Evolutionary conservation across 2,113 vertebrate species (phyloP), one percentile per base, ranked within the genome.

Genomic region (Sinocyclocheilus maitianheensis): DNA sequence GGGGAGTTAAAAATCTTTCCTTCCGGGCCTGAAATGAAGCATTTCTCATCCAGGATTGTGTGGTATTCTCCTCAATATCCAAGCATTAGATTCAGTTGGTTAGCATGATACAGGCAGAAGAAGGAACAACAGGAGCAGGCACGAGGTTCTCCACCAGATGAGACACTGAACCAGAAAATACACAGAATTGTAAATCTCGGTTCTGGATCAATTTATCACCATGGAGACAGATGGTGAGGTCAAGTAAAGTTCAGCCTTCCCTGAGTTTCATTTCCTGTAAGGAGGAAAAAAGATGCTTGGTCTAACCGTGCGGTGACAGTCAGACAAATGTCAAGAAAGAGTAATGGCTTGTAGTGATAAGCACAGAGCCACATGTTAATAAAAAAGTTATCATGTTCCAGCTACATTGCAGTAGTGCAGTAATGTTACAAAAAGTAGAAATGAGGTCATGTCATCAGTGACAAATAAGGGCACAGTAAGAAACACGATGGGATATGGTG

Each of bases 211-310:
- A 86, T 84, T 51, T 46, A 88, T 88, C 65, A 79, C 87, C 63
- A 88, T 88, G 80, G 84, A 84, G 84, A 88, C 84, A 46, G 81
- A 84, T 26, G 65, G 9, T 65, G 60, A 65, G 84, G 84, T 86
- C 87, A 80, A 67, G 62, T 62, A 76, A 88, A 80, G 84, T 88
- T 86, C 81, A 88, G 55, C 55, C 76, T 83, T 63, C 46, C 81
- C 85, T 67, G 55, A 51, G 71, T 84, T 83, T 88, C 26, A 86
- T 78, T 86, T 88, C 75, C 80, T 85, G 74, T 83, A 37, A 74
- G 58, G 8, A 60, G 51, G 55, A n/a, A 75, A 51, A 67, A 55
- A 71, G 48, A 62, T 58, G 58, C 16, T 81, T 88, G 83, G 72
- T 76, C 13, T 78, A 65, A 67, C 80, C 22, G 34, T 34, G 20